Percentiles rank a stretch among this genome's conserved stretches.
phyloP scores from a whole-genome alignment of 2,888 invertebrate species.

The Drosophila merina region DNA sequence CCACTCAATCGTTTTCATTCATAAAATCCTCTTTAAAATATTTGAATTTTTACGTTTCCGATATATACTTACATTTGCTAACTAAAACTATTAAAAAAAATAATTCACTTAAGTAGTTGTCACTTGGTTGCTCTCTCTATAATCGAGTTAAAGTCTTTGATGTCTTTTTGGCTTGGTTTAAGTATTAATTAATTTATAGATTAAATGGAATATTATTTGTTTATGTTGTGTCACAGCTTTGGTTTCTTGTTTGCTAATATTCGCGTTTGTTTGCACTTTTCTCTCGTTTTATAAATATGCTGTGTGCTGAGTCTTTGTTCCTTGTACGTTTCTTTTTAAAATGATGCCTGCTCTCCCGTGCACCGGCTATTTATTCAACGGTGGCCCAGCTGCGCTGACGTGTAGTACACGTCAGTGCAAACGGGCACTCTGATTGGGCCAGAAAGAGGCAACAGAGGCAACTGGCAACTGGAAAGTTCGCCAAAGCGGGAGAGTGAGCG shows the following conservation, averaged over 20 bases:
- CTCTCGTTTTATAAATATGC: slow-evolving; percentile 40
- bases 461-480: slow-evolving; percentile 47
- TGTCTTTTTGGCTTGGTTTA: slow-evolving; percentile 54
- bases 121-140: slow-evolving; percentile 45
- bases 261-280: slow-evolving; percentile 17
- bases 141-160: slow-evolving; percentile 50
- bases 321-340: slow-evolving; percentile 79
- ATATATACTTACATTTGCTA: slow-evolving; percentile 69
- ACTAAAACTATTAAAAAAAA: slow-evolving; percentile 51
- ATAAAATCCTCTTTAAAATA: neutral
- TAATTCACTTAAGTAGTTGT: slow-evolving; percentile 38
- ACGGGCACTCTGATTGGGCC: slow-evolving; percentile 59
- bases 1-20: neutral
- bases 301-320: slow-evolving; percentile 55
- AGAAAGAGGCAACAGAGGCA: slow-evolving; percentile 22
- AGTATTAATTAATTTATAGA: slow-evolving; percentile 18
- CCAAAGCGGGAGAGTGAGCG: neutral
- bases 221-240: slow-evolving; percentile 59
- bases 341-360: slow-evolving; percentile 75
- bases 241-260: slow-evolving; percentile 38
- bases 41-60: too few relatives aligned
- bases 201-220: slow-evolving; percentile 26
- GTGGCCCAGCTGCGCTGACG: slow-evolving; percentile 52
- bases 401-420: slow-evolving; percentile 64
- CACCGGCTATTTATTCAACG: slow-evolving; percentile 79